A percentile compares a stretch with the other conserved stretches of the same genome.
These are phyloP conservation scores for Drosophila grimshawi DNA, from an alignment of 1,140 invertebrate genomes.

Conservation along the genomic window DNA sequence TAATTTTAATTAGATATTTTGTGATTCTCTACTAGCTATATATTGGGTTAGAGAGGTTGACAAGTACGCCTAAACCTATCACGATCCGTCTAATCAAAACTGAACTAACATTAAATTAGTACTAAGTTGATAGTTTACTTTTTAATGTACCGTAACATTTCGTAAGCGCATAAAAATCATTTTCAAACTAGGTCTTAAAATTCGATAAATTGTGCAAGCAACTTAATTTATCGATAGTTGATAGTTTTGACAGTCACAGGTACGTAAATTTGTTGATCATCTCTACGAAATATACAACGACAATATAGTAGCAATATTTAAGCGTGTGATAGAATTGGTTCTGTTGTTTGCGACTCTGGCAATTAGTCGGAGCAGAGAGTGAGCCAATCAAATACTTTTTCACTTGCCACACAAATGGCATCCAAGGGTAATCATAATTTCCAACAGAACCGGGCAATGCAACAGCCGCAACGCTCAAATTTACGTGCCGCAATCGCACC, in stretches of 20 bases:
- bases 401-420: slow-evolving; percentile 36
- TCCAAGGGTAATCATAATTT: slow-evolving; percentile 54
- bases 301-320: slow-evolving; percentile 28
- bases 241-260: slow-evolving; percentile 13
- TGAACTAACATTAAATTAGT: too few species aligned
- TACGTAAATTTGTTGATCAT: slow-evolving; percentile 19
- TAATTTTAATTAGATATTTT: too few species aligned
- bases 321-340: slow-evolving; percentile 35
- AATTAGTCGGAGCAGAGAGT: not conserved
- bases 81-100: too few species aligned
- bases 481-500: slow-evolving; percentile 60
- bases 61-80: too few species aligned
- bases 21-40: too few species aligned
- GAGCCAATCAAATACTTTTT: slow-evolving; percentile 1
- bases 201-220: not conserved
- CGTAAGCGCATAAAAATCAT: too few species aligned
- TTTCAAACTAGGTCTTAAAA: not conserved
- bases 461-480: slow-evolving; percentile 45
- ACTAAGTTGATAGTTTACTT: too few species aligned
- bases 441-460: slow-evolving; percentile 53
- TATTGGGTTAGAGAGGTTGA: too few species aligned
- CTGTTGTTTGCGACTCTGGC: slow-evolving; percentile 21
- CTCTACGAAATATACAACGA: slow-evolving; percentile 22
- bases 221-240: not conserved
- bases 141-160: too few species aligned